phyloP scores from a whole-genome alignment of 2,797 vertebrate species.

The Tinamus major region DNA sequence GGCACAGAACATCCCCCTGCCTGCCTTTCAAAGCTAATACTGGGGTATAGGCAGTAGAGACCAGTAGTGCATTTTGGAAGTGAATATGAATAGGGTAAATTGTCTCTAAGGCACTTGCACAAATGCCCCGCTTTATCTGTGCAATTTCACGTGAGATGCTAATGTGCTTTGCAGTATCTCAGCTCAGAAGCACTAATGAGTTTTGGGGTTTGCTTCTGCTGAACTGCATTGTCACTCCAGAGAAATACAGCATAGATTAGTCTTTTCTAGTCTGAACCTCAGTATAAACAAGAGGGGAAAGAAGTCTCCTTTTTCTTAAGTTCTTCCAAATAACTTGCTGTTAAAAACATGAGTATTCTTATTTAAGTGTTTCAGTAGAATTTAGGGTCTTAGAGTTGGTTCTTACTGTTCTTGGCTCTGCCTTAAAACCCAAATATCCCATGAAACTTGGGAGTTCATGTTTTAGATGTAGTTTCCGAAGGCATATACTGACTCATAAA shows the following conservation, averaged over 20 bases:
- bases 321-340: not conserved
- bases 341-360: not conserved
- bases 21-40: not conserved
- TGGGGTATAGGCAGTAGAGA: not conserved
- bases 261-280: too few relatives aligned
- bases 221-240: not conserved
- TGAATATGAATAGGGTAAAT: not conserved
- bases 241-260: not conserved
- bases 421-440: not conserved
- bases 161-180: not conserved
- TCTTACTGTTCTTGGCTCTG: fast-evolving
- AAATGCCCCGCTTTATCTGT: not conserved
- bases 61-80: not conserved
- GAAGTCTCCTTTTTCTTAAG: not conserved
- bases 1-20: not conserved
- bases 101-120: not conserved
- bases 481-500: not conserved
- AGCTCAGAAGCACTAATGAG: not conserved
- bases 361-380: not conserved
- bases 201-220: not conserved
- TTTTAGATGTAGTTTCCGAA: not conserved
- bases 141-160: not conserved
- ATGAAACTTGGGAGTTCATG: not conserved
- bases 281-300: not conserved
- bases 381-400: not conserved